phyloP scores from a whole-genome alignment of 1,140 invertebrate genomes.

The Ladona fulva region DNA sequence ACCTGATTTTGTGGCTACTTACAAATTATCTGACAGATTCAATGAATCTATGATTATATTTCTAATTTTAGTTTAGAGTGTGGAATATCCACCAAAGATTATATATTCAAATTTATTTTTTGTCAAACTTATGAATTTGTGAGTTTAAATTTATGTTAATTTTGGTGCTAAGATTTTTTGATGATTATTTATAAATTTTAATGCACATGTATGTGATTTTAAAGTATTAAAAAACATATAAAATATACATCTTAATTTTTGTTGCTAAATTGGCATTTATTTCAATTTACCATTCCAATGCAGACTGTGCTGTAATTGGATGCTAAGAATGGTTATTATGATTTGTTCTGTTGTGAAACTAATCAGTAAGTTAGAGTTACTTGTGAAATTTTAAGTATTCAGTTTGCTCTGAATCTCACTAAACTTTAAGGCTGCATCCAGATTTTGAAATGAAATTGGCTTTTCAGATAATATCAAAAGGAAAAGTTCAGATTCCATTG shows the following conservation, averaged over 20 bases:
- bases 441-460: background rate
- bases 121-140: background rate
- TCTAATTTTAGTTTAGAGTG: background rate
- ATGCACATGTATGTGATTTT: too few species aligned
- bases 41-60: background rate
- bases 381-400: background rate
- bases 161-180: too few species aligned
- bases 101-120: background rate
- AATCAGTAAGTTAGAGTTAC: background rate
- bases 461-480: conserved; percentile 35
- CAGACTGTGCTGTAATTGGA: background rate
- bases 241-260: too few species aligned
- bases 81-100: background rate
- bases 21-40: background rate
- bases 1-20: too few species aligned
- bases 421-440: background rate
- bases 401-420: too few species aligned
- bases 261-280: too few species aligned
- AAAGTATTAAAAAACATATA: too few species aligned
- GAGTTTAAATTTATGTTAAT: too few species aligned
- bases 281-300: background rate
- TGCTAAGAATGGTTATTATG: background rate
- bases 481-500: conserved; percentile 27
- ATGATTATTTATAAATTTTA: too few species aligned
- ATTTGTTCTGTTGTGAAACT: background rate